These are phyloP conservation scores for Ictidomys tridecemlineatus DNA, from an alignment of 2,113 vertebrate genomes.

Conservation along the genomic window DNA sequence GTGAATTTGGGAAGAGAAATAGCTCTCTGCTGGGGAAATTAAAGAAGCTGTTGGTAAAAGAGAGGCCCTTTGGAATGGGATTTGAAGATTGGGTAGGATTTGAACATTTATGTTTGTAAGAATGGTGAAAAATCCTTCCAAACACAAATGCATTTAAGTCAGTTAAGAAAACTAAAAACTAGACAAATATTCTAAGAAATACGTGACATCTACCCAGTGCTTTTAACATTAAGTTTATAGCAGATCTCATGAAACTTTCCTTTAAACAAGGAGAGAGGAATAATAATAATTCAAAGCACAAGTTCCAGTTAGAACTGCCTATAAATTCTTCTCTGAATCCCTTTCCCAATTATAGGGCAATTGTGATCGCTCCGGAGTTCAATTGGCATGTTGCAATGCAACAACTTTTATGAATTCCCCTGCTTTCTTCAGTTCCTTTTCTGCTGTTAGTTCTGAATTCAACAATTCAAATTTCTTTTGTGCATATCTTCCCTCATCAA, in stretches of 20 bases:
- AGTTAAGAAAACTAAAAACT: not conserved
- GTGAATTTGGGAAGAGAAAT: not conserved
- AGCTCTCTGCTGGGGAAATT: not conserved
- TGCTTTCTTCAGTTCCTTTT: not conserved
- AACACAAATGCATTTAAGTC: not conserved
- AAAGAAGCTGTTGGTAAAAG: constrained; percentile 6
- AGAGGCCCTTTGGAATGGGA: constrained; percentile 9
- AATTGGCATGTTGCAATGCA: not conserved
- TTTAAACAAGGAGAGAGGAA: not conserved
- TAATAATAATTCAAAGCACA: not conserved
- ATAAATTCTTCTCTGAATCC: not conserved
- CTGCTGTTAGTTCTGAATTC: not conserved
- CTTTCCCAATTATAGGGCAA: not conserved
- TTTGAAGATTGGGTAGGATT: constrained; percentile 19
- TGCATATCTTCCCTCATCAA: not conserved
- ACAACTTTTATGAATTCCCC: not conserved
- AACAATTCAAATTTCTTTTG: not conserved
- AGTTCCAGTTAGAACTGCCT: not conserved
- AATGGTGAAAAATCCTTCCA: not conserved
- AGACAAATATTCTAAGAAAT: not conserved
- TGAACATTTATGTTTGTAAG: not conserved
- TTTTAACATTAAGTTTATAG: not conserved
- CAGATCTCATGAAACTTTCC: not conserved
- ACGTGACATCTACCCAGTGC: not conserved
- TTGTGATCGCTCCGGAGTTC: not conserved